Evolutionary conservation across 2,888 invertebrate genomes (phyloP).

Genomic region (Trachelus iudaicus): DNA sequence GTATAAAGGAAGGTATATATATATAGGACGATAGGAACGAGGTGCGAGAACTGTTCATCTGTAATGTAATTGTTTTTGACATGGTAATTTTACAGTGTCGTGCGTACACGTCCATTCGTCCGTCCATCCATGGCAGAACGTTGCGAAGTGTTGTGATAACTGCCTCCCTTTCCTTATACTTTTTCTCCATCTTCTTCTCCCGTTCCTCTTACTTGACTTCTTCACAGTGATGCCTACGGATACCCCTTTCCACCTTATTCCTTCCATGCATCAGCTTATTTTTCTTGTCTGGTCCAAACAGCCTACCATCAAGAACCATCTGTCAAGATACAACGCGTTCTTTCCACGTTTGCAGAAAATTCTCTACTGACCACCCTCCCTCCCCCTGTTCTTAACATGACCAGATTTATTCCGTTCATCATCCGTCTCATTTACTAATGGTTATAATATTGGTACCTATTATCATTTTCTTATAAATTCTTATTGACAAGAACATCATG

Average conservation of each 20-base stretch:
- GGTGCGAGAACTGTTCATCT: conserved; percentile 50
- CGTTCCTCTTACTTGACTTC: conserved; percentile 24
- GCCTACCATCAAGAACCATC: conserved; percentile 40
- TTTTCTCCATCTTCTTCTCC: conserved; percentile 19
- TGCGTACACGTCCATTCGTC: conserved; percentile 57
- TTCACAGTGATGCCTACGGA: neutral
- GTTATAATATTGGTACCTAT: neutral
- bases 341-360: too few relatives aligned
- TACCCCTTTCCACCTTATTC: conserved; percentile 33
- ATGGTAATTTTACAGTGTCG: conserved; percentile 66
- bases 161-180: conserved; percentile 43
- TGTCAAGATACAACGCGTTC: conserved; percentile 27
- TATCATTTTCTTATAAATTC: neutral
- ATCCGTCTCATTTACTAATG: neutral
- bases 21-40: neutral
- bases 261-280: conserved; percentile 26
- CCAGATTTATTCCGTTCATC: neutral
- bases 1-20: neutral
- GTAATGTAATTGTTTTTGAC: conserved; percentile 65
- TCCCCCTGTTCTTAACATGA: neutral
- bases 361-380: conserved; percentile 19
- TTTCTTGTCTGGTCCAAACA: conserved; percentile 24
- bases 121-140: conserved; percentile 14
- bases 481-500: neutral
- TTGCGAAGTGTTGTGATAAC: conserved; percentile 47